Percentiles rank a stretch among this genome's conserved stretches.
phyloP scores from a whole-genome alignment of 2,888 invertebrate genomes.

The Crocallis elinguaria region DNA sequence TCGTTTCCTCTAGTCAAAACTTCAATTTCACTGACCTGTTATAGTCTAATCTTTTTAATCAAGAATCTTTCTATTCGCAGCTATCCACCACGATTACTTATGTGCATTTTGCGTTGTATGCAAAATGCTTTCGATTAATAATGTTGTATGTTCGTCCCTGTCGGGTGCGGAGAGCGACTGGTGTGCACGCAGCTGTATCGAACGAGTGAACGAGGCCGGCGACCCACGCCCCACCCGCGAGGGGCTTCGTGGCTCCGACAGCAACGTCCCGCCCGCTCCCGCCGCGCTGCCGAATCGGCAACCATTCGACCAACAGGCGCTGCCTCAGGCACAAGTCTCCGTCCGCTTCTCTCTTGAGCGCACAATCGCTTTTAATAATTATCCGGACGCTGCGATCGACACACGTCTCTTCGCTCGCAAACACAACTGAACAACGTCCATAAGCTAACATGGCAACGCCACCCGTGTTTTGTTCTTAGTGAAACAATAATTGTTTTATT shows the following conservation, averaged over 20 bases:
- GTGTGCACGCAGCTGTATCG: slow-evolving; percentile 40
- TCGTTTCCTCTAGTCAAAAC: slow-evolving; percentile 41
- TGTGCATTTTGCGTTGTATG: slow-evolving; percentile 52
- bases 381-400: slow-evolving; percentile 10
- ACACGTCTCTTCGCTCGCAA: slow-evolving; percentile 27
- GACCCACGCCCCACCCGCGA: slow-evolving; percentile 60
- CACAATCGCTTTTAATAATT: slow-evolving; percentile 17
- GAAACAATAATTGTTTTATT: slow-evolving; percentile 23
- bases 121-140: slow-evolving; percentile 50
- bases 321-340: slow-evolving; percentile 27
- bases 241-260: slow-evolving; percentile 42
- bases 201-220: slow-evolving; percentile 47
- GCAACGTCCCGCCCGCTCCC: too few relatives aligned
- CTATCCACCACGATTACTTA: slow-evolving; percentile 45
- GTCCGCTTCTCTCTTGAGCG: background rate
- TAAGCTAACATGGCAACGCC: background rate
- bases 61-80: slow-evolving; percentile 44
- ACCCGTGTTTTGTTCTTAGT: slow-evolving; percentile 17
- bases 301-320: slow-evolving; percentile 53
- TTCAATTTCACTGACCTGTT: slow-evolving; percentile 69
- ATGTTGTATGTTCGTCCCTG: slow-evolving; percentile 55
- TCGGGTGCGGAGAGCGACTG: slow-evolving; percentile 62
- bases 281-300: slow-evolving; percentile 19
- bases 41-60: slow-evolving; percentile 21
- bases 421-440: background rate